Conservation (phyloP, 1,140 invertebrate genomes). For the Sarcophaga peregrina region DNA sequence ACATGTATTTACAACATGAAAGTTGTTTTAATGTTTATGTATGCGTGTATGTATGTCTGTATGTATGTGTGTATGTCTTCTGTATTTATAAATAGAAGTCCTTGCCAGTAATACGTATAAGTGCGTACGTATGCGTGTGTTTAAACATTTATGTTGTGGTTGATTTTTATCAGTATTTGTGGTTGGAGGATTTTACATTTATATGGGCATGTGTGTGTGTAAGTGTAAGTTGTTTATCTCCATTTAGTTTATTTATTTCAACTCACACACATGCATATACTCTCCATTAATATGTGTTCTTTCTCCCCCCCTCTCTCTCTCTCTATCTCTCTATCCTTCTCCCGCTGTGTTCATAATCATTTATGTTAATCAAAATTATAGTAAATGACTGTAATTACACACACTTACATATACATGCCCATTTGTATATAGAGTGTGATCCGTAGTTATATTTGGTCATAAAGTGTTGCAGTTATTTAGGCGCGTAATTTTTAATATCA, state of each 20-base stretch:
- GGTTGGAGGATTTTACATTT: background rate
- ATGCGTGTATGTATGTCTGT: background rate
- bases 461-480: no score
- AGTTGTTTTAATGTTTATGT: background rate
- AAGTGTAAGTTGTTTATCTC: background rate
- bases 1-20: no score
- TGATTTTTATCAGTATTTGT: conserved; percentile 19
- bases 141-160: background rate
- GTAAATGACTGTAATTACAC: background rate
- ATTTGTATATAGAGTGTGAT: no score
- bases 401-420: background rate
- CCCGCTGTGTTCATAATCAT: background rate
- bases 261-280: background rate
- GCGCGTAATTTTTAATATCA: no score
- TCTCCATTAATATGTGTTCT: background rate
- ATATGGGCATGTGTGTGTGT: background rate
- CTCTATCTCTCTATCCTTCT: no score
- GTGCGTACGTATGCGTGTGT: background rate
- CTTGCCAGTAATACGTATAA: background rate
- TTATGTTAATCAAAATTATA: conserved; percentile 8
- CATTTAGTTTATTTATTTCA: no score
- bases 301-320: no score
- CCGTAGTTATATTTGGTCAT: no score
- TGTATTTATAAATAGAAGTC: background rate
- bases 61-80: background rate